Evolutionary conservation across 1,140 invertebrate genomes (phyloP).

Genomic region (Homarus americanus): DNA sequence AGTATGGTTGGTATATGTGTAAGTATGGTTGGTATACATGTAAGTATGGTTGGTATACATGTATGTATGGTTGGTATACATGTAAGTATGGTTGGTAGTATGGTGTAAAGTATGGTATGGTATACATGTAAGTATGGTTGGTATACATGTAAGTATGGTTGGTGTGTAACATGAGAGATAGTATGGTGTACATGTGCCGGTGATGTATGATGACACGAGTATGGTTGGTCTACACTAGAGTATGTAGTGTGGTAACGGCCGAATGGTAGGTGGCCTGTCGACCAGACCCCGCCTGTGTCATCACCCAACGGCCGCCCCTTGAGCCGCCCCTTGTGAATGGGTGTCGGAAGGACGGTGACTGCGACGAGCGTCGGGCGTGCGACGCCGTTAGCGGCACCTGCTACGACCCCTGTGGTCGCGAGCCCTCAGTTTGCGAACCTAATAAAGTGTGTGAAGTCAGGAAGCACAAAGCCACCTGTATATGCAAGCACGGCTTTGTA

Average conservation of each 20-base stretch:
- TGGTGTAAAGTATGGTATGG: no score
- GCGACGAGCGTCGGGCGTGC: slow-evolving; percentile 87
- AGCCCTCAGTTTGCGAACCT: slow-evolving; percentile 83
- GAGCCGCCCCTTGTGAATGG: slow-evolving; percentile 60
- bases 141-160: not conserved
- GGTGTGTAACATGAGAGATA: not conserved
- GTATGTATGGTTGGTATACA: no score
- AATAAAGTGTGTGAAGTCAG: slow-evolving; percentile 93
- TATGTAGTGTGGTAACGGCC: not conserved
- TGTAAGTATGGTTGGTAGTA: no score
- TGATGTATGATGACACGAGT: not conserved
- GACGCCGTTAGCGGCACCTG: slow-evolving; percentile 84
- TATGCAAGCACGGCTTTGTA: slow-evolving; percentile 92
- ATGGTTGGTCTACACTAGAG: not conserved
- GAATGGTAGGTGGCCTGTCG: slow-evolving; percentile 83
- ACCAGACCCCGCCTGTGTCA: slow-evolving; percentile 86
- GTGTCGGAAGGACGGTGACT: slow-evolving; percentile 85
- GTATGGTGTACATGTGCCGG: not conserved
- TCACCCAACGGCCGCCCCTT: slow-evolving; percentile 69
- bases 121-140: not conserved
- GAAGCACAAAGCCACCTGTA: slow-evolving; percentile 89
- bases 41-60: no score
- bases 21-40: no score
- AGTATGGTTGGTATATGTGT: no score
- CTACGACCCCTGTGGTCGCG: slow-evolving; percentile 85